phyloP scores from a whole-genome alignment of 2,797 vertebrate genomes.

The Peromyscus melanophrys region DNA sequence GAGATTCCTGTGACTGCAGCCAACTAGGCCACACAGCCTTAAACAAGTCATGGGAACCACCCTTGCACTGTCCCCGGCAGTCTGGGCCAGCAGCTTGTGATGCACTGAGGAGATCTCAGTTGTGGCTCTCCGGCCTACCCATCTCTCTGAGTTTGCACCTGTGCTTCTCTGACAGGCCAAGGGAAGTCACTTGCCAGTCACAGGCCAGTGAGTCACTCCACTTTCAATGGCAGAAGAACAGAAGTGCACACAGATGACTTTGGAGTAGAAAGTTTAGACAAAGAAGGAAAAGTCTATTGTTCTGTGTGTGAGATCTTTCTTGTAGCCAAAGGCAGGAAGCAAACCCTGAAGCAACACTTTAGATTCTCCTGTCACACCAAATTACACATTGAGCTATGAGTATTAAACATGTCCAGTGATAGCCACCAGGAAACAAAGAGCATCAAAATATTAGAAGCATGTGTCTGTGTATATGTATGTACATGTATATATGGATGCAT shows the following conservation, averaged over 20 bases:
- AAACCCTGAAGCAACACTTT: background rate
- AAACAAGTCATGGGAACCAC: background rate
- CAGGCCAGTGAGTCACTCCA: background rate
- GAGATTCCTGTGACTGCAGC: background rate
- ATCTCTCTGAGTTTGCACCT: background rate
- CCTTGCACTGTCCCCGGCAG: background rate
- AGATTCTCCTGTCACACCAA: conserved; percentile 18
- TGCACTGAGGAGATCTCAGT: background rate
- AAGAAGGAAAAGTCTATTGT: background rate
- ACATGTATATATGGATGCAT: background rate
- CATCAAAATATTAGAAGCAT: background rate
- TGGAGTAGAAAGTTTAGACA: background rate
- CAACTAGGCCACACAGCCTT: background rate
- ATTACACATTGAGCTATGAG: background rate
- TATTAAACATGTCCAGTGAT: background rate
- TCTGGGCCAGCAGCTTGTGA: background rate
- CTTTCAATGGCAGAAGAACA: background rate
- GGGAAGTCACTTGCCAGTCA: background rate
- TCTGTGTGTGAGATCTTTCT: background rate
- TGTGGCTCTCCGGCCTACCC: background rate
- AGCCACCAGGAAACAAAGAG: conserved; percentile 20
- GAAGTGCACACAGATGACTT: background rate
- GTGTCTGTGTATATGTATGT: too few species aligned
- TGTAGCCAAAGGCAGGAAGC: background rate
- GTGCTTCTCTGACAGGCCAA: conserved; percentile 1